phyloP scores from a whole-genome alignment of 2,797 vertebrate species.

The Notolepis coatsorum region DNA sequence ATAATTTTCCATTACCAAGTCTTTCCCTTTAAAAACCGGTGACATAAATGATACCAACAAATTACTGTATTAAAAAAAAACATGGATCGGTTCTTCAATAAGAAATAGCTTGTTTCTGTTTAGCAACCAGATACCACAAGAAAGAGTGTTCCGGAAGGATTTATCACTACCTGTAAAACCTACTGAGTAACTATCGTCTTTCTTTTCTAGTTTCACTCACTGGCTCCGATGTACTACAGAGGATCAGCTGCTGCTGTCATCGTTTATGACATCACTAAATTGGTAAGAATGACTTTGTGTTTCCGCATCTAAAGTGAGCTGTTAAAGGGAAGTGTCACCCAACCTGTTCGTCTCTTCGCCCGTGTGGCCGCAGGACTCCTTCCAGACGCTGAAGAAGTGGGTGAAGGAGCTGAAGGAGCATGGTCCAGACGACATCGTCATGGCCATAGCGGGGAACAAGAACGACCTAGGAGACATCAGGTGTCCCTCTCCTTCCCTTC shows the following conservation, averaged over 20 bases:
- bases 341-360: too few species aligned
- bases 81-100: too few species aligned
- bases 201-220: conserved; percentile 90
- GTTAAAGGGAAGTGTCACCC: not conserved
- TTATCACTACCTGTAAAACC: too few species aligned
- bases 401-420: conserved; percentile 98
- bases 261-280: conserved; percentile 98
- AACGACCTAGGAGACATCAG: conserved; percentile 98
- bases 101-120: too few species aligned
- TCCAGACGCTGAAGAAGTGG: conserved; percentile 99
- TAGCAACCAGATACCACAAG: too few species aligned
- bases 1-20: too few species aligned
- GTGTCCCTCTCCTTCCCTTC: conserved; percentile 74
- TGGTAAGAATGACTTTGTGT: conserved; percentile 82
- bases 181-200: conserved; percentile 21
- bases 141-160: too few species aligned
- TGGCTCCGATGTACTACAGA: conserved; percentile 99
- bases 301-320: too few species aligned
- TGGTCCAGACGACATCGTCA: conserved; percentile 97
- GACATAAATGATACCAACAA: too few species aligned
- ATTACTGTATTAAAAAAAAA: too few species aligned
- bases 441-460: conserved; percentile 98
- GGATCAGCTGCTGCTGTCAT: conserved; percentile 97
- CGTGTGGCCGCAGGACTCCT: conserved; percentile 93
- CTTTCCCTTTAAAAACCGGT: too few species aligned